Conservation (phyloP, 2,888 invertebrate species). For the Drepanosiphum platanoidis region DNA sequence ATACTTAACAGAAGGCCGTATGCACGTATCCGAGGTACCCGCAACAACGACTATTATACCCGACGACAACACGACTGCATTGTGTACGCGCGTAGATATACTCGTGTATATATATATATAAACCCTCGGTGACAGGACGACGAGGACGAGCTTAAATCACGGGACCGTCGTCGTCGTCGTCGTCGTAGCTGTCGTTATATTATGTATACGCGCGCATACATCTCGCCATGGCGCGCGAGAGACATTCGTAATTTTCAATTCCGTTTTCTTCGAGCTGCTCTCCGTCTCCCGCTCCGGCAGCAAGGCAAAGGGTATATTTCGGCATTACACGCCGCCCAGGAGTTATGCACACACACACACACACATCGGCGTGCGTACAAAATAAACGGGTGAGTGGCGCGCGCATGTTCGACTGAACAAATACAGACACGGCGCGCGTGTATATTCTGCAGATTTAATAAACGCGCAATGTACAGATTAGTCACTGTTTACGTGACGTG, state of each 20-base stretch:
- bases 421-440: no score
- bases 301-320: not conserved
- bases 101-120: not conserved
- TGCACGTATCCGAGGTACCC: not conserved
- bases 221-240: not conserved
- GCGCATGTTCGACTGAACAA: no score
- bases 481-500: no score
- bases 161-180: not conserved
- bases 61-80: not conserved
- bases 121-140: not conserved
- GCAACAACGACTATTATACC: not conserved
- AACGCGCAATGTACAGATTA: no score
- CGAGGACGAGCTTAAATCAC: not conserved
- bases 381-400: not conserved
- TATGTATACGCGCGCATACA: not conserved
- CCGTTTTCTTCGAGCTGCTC: not conserved
- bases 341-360: not conserved
- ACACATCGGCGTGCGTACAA: not conserved
- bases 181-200: not conserved
- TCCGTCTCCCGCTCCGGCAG: not conserved
- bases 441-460: no score
- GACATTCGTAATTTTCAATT: slow-evolving; percentile 38
- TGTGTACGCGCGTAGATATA: not conserved
- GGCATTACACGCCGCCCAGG: not conserved
- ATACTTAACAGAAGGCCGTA: not conserved